Base-by-base conservation (phyloP, 2,113 vertebrate genomes). In the Probosciger aterrimus region DNA sequence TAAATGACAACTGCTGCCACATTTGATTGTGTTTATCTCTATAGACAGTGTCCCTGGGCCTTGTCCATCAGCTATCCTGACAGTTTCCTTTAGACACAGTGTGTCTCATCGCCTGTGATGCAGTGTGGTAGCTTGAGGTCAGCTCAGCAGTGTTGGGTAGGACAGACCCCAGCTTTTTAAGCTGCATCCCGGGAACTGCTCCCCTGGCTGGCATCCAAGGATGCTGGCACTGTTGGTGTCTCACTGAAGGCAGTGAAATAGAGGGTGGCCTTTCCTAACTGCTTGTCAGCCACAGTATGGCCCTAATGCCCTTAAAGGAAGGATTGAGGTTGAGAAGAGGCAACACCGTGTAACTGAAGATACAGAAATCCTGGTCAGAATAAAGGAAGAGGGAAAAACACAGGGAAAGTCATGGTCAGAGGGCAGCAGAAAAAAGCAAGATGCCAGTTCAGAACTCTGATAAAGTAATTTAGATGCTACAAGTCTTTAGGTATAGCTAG, bases 1-100 rank as follows among this genome's bases (percentile, higher is more conserved):
- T 91, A 92, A 95, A 82, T 76, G 92, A 88, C 90, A 97, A 39
- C 90, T 95, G 95, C 81, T 88, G 80, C 74, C 80, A 20, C 92
- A 95, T 93, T 64, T 90, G 77, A 94, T 93, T 94, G 90, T 37
- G 39, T 93, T 96, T 90, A 79, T 94, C 71, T 94, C 68, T 71
- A 49, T 85, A 84, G 90, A 27, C 41, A 30, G 69, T 35, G 93
- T 50, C 62, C 63, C 57, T 14, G 23, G 59, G 69, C 80, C 80
- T 11, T 7, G 14, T 83, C 92, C 64, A 31, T 85, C 86, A 90
- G 68, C 68, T 86, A 0, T 37, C 62, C 57, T 84, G 90, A 31
- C 86, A 84, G 35, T 83, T 95, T 88, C 82, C 69, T 96, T 88
- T 49, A 79, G 80, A 70, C 35, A 35, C 24, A 35, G 57, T n/a